Percentiles rank a stretch among this genome's conserved stretches.
Evolutionary conservation across 2,888 invertebrate species (phyloP).

Genomic region (Harmothoe impar): DNA sequence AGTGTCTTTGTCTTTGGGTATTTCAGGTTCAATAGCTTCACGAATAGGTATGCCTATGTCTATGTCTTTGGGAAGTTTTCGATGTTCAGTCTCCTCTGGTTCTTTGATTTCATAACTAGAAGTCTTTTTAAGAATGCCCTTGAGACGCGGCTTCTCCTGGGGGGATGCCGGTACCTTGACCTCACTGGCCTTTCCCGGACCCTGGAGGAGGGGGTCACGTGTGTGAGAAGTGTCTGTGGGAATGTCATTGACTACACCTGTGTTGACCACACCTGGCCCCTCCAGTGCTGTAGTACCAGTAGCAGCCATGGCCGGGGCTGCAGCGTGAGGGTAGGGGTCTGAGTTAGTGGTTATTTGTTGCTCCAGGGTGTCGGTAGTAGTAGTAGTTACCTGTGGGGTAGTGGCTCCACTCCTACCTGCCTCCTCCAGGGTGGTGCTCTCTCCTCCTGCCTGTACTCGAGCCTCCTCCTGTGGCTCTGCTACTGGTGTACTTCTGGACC

Average conservation of each 20-base stretch:
- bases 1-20: neutral
- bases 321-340: neutral
- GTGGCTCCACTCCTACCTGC: neutral
- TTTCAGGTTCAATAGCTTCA: neutral
- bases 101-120: constrained; percentile 7
- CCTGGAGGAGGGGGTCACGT: neutral
- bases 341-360: neutral
- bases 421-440: neutral
- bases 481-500: too few species aligned
- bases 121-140: constrained; percentile 10
- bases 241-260: neutral
- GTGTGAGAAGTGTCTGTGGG: neutral
- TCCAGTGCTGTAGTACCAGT: neutral
- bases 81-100: constrained; percentile 10
- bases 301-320: neutral
- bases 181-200: neutral
- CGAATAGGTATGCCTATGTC: neutral
- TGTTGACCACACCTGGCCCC: neutral
- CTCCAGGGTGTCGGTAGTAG: neutral
- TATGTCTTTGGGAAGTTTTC: neutral
- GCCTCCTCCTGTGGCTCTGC: too few species aligned
- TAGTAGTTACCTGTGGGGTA: neutral
- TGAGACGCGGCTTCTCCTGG: constrained; percentile 1
- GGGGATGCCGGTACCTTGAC: neutral
- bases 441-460: too few species aligned